phyloP scores from a whole-genome alignment of 2,113 vertebrate genomes.

The Corapipo altera region DNA sequence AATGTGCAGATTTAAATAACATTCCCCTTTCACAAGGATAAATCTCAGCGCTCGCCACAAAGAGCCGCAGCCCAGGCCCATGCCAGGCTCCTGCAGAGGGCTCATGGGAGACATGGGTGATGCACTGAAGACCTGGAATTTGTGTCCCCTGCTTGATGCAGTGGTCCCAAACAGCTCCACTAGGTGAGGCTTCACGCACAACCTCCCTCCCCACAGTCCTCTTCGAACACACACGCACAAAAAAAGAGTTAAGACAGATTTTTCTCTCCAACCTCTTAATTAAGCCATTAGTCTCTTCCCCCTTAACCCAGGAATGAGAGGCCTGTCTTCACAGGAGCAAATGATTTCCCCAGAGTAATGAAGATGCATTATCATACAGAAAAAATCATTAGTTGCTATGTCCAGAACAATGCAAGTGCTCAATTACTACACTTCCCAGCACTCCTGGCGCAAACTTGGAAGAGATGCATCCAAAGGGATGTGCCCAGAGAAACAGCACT shows the following conservation, averaged over 20 bases:
- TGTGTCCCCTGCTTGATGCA: neutral
- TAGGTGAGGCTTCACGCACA: neutral
- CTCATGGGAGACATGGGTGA: neutral
- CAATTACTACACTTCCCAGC: neutral
- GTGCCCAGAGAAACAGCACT: neutral
- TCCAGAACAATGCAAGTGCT: conserved; percentile 31
- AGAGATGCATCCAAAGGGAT: neutral
- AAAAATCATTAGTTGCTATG: conserved; percentile 38
- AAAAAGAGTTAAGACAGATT: neutral
- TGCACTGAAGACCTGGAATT: neutral
- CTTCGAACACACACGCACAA: neutral
- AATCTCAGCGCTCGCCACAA: neutral
- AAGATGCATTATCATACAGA: conserved; percentile 58
- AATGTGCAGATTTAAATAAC: conserved; percentile 25
- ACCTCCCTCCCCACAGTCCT: neutral
- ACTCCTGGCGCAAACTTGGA: neutral
- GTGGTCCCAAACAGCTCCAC: neutral
- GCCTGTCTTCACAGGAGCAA: conserved; percentile 47
- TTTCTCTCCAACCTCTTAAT: conserved; percentile 44
- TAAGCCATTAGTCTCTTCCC: conserved; percentile 54
- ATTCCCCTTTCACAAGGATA: neutral
- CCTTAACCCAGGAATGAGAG: conserved; percentile 47
- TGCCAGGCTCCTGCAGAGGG: neutral
- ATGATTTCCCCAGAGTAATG: conserved; percentile 61
- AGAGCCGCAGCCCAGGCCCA: rapidly evolving